phyloP scores from a whole-genome alignment of 2,888 invertebrate genomes.

The Caenorhabditis sp. region DNA sequence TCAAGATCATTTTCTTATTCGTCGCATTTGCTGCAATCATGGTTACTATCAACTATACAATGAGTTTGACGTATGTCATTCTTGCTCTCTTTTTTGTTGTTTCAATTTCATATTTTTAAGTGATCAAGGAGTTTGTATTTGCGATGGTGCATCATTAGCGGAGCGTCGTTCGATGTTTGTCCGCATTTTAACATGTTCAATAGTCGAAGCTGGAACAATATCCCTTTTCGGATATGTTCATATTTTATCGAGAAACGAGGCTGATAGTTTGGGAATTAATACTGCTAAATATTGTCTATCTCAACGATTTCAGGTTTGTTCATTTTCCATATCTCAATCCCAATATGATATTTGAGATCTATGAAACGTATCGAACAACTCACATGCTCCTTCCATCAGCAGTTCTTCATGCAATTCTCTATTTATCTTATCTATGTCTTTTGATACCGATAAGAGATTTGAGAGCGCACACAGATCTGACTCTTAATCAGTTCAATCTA shows the following conservation, averaged over 20 bases:
- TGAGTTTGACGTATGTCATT: conserved; percentile 37
- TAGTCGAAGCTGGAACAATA: conserved; percentile 38
- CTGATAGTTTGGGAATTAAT: conserved; percentile 41
- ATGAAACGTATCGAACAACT: conserved; percentile 42
- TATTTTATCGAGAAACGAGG: conserved; percentile 29
- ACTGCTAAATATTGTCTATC: conserved; percentile 41
- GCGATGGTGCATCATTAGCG: conserved; percentile 41
- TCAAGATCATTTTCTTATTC: conserved; percentile 20
- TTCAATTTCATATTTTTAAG: no score
- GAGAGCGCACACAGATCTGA: conserved; percentile 25
- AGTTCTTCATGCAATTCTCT: conserved; percentile 41
- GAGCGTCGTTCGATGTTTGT: conserved; percentile 32
- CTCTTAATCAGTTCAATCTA: conserved; percentile 30
- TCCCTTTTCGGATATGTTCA: conserved; percentile 41
- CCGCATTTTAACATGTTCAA: conserved; percentile 32
- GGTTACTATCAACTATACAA: conserved; percentile 34
- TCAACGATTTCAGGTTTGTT: conserved; percentile 37
- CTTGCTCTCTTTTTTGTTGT: no score
- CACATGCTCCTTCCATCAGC: conserved; percentile 44
- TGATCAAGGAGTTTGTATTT: conserved; percentile 33
- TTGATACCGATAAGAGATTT: conserved; percentile 36
- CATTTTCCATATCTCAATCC: no score
- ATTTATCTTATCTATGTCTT: conserved; percentile 36
- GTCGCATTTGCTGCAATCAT: conserved; percentile 26
- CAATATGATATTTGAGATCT: conserved; percentile 37